phyloP scores from a whole-genome alignment of 2,797 vertebrate species.

The Pseudochaenichthys georgianus region DNA sequence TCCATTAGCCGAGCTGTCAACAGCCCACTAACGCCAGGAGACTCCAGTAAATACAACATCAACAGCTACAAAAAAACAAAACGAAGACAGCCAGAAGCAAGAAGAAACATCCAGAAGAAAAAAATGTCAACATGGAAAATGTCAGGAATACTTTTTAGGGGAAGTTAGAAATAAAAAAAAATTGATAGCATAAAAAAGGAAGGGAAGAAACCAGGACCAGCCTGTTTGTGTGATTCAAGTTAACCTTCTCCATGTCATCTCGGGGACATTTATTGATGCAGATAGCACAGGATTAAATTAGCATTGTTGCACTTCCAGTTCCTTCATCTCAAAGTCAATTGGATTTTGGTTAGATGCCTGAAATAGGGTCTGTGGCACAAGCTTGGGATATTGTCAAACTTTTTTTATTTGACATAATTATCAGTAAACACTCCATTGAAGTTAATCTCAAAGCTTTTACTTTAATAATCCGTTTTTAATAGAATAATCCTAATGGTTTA shows the following conservation, averaged over 20 bases:
- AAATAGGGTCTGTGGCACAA: too few relatives aligned
- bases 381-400: too few relatives aligned
- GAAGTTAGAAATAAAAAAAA: conserved; percentile 28
- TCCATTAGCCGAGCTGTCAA: conserved; percentile 77
- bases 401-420: too few relatives aligned
- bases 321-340: too few relatives aligned
- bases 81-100: conserved; percentile 37
- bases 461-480: too few relatives aligned
- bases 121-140: conserved; percentile 15
- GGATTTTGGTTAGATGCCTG: too few relatives aligned
- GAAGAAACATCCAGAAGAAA: conserved; percentile 29
- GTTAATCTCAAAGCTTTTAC: too few relatives aligned
- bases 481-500: too few relatives aligned
- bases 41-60: conserved; percentile 59
- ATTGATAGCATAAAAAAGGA: conserved; percentile 11
- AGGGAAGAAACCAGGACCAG: conserved; percentile 68
- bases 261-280: conserved; percentile 18
- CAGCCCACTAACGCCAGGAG: conserved; percentile 68
- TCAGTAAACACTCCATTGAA: too few relatives aligned
- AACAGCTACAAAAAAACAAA: conserved; percentile 37
- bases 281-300: neutral
- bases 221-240: conserved; percentile 61
- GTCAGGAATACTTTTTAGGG: conserved; percentile 26
- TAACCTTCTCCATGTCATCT: neutral
- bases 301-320: too few relatives aligned